phyloP scores from a whole-genome alignment of 2,113 vertebrate species.

The Ciconia stormi region DNA sequence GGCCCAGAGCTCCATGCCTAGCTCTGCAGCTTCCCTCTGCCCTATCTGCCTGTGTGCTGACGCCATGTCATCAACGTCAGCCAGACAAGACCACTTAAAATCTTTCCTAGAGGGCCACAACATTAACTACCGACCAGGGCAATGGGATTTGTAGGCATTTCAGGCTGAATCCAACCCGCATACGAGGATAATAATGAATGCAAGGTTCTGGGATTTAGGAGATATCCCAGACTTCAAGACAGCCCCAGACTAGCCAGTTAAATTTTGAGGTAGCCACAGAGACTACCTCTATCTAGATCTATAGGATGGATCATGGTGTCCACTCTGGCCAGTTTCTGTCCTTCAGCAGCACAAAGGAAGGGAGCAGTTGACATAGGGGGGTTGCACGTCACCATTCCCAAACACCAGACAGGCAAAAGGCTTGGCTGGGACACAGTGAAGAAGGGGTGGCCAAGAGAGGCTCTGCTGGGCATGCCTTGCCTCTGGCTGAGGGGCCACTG shows the following conservation, averaged over 20 bases:
- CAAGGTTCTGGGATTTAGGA: not conserved
- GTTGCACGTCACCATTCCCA: not conserved
- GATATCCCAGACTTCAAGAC: not conserved
- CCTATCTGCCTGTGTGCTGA: not conserved
- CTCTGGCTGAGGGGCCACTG: not conserved
- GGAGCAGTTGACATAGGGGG: not conserved
- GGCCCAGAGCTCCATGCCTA: not conserved
- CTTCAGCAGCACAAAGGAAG: not conserved
- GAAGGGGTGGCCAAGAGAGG: not conserved
- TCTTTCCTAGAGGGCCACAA: not conserved
- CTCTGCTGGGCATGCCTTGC: not conserved
- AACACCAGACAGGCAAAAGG: not conserved
- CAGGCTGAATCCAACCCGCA: not conserved
- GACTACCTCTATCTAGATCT: not conserved
- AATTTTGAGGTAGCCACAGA: not conserved
- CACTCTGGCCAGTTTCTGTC: not conserved
- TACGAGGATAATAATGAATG: not conserved
- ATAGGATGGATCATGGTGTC: not conserved
- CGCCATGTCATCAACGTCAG: accelerated
- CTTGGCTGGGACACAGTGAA: not conserved
- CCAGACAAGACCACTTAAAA: not conserved
- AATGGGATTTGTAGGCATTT: not conserved
- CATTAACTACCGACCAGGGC: not conserved
- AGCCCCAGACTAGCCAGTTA: not conserved
- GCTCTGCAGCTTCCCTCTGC: not conserved